A percentile compares a stretch with the other conserved stretches of the same genome.
phyloP scores from a whole-genome alignment of 2,113 vertebrate species.

The Phaethornis superciliosus region DNA sequence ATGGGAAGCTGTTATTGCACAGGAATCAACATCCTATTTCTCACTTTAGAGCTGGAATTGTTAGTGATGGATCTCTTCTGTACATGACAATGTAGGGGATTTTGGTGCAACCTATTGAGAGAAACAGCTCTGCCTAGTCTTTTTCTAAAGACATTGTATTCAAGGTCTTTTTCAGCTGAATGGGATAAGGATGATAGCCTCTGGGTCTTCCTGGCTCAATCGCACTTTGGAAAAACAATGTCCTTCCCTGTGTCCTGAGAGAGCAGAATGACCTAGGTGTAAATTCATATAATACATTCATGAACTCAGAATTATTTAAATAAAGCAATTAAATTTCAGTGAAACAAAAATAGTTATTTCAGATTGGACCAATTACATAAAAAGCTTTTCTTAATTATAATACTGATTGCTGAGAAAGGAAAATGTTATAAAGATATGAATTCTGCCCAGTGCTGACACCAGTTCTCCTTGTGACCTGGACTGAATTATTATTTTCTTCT shows the following conservation, averaged over 20 bases:
- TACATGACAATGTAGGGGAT: background rate
- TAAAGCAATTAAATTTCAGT: background rate
- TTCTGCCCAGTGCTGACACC: background rate
- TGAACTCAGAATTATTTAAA: background rate
- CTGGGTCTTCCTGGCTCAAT: background rate
- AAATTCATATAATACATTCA: background rate
- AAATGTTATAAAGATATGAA: background rate
- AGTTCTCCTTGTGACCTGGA: background rate
- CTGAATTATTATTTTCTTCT: background rate
- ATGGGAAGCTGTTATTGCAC: slow-evolving; percentile 24
- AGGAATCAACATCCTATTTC: background rate
- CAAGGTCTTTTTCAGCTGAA: background rate
- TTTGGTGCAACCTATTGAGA: background rate
- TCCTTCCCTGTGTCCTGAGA: background rate
- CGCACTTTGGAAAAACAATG: background rate
- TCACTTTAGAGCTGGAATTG: background rate
- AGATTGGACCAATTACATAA: background rate
- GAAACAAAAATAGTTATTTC: background rate
- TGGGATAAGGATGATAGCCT: background rate
- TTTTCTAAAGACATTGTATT: background rate
- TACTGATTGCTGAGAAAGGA: background rate
- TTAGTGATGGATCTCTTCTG: background rate
- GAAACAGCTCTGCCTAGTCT: background rate
- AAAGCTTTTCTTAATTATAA: background rate
- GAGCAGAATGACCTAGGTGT: background rate